Evolutionary conservation across 2,113 vertebrate species (phyloP), one percentile per base, ranked within the genome.

Genomic region (Pterocles burchelli): DNA sequence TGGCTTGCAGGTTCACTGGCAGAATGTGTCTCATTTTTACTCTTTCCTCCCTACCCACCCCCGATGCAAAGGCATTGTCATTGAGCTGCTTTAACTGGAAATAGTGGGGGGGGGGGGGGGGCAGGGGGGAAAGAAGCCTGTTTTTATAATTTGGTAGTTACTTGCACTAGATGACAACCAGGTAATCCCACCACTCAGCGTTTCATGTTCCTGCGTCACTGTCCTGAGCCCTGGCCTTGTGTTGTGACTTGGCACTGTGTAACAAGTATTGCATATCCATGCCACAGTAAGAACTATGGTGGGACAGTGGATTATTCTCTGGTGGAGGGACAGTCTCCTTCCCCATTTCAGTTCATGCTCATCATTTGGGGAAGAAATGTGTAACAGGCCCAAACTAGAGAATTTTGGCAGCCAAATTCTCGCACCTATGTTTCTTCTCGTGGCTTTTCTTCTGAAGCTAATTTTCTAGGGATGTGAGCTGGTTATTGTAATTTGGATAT

Each of bases 41-140:
- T 91, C 45, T 36, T 36, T 55, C 31, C 17, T 72, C 28, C 51
- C 20, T 85, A 21, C 36, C 1, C 4, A 14, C 61, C n/a, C 17
- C 46, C 16, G 18, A 8, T 41, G 70, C 38, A 68, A 51, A 67
- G 17, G 36, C 63, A 17, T 59, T 83, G 41, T 67, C 81, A 49
- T 38, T 85, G 54, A 83, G 67, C 41, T 68, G 33, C 89, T 93
- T 81, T 81, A 91, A 95, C 66, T 95, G 90, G 92, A 93, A 92
- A 68, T 70, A 66, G 61, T 48, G 41, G 11, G 38, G 41, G 41
- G 41, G 13, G n/a, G n/a, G n/a, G n/a, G n/a, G n/a, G n/a, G n/a
- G n/a, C n/a, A n/a, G 11, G 38, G 41, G 41, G 41, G 13, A 58
- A 21, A 6, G 46, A 61, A 13, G 5, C 7, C 16, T 29, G 34